Percentiles rank a stretch among this genome's conserved stretches.
Evolutionary conservation across 92 coral and sea anemone species (phyloP).

Genomic region (Umimayanthus kanabou): DNA sequence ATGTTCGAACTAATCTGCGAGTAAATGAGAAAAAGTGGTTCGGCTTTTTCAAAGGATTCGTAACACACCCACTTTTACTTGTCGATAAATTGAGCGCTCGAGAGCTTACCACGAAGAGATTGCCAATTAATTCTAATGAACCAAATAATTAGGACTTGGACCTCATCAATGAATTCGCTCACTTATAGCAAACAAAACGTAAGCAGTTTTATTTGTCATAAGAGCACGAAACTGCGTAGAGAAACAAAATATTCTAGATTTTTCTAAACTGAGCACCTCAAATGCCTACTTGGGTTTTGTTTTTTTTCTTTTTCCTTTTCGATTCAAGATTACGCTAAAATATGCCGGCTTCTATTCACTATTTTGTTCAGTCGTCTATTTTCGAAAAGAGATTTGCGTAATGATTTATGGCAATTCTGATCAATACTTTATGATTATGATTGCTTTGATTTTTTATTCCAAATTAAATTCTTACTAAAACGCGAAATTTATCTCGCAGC

Average conservation of each 20-base stretch:
- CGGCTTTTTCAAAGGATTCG: conserved; percentile 21
- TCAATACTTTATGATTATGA: neutral
- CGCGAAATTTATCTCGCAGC: neutral
- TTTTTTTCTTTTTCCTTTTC: neutral
- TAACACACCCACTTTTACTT: neutral
- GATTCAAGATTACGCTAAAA: neutral
- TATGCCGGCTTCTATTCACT: neutral
- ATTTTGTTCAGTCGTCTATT: conserved; percentile 1
- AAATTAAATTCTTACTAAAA: neutral
- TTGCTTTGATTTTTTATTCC: neutral
- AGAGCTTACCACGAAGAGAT: conserved; percentile 3
- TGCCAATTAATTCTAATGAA: conserved; percentile 24
- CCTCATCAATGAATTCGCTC: conserved; percentile 21
- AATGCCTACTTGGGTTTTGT: neutral
- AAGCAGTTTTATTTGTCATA: neutral
- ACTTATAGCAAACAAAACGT: neutral
- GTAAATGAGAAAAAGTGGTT: neutral
- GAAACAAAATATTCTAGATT: neutral
- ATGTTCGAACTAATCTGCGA: neutral
- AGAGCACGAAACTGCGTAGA: neutral
- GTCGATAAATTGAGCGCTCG: conserved; percentile 7
- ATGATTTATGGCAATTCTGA: conserved; percentile 10
- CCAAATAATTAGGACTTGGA: neutral
- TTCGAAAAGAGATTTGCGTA: neutral
- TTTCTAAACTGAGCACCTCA: neutral